Conservation (phyloP, 2,113 vertebrate species). For the Nipponia nippon region DNA sequence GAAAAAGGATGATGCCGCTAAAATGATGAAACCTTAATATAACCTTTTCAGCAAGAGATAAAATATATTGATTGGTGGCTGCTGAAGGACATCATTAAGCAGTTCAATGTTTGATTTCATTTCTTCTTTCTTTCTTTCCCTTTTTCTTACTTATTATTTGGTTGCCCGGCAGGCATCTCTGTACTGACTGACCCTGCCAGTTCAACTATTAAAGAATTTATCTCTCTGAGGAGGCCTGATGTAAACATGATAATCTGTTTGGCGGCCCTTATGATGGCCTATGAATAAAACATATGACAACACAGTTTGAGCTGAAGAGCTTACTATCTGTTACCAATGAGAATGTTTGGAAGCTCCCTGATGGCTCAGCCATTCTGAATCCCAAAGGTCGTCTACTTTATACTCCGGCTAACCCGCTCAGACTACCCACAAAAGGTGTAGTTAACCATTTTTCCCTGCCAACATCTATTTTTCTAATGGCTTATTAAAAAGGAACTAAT, state of each 20-base stretch:
- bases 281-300: constrained; percentile 90
- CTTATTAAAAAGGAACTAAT: constrained; percentile 70
- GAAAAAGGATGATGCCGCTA: constrained; percentile 10
- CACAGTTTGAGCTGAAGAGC: constrained; percentile 75
- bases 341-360: constrained; percentile 70
- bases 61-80: constrained; percentile 78
- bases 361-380: constrained; percentile 73
- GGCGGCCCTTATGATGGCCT: constrained; percentile 78
- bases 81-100: constrained; percentile 72
- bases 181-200: constrained; percentile 71
- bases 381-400: constrained; percentile 61
- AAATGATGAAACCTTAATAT: constrained; percentile 69
- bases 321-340: constrained; percentile 79
- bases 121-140: background rate
- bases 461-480: constrained; percentile 72
- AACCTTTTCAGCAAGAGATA: constrained; percentile 72
- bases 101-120: constrained; percentile 56
- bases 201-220: constrained; percentile 88
- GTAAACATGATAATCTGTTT: constrained; percentile 90
- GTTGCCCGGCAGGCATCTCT: constrained; percentile 67
- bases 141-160: constrained; percentile 65
- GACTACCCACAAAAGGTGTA: constrained; percentile 62
- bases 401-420: constrained; percentile 8
- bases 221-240: constrained; percentile 84
- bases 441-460: constrained; percentile 62